These are phyloP conservation scores for Canis aureus DNA, from an alignment of 2,113 vertebrate species.

Conservation along the genomic window DNA sequence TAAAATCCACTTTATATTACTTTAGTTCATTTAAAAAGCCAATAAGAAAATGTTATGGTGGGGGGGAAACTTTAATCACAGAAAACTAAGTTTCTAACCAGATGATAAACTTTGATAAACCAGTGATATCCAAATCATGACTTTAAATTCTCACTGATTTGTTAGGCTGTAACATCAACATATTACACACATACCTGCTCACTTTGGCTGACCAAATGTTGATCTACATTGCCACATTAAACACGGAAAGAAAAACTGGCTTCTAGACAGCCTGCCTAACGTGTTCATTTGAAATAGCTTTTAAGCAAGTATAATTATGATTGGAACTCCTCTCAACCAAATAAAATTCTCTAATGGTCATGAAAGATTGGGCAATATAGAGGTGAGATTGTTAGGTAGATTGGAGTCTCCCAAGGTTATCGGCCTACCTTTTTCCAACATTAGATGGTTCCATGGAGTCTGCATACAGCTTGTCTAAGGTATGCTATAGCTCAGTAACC, in stretches of 20 bases:
- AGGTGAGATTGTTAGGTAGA: background rate
- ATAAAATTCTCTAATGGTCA: constrained; percentile 33
- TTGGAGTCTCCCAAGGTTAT: background rate
- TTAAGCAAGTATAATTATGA: constrained; percentile 47
- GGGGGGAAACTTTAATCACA: constrained; percentile 12
- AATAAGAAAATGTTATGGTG: background rate
- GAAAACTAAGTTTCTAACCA: constrained; percentile 43
- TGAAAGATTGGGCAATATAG: constrained; percentile 3
- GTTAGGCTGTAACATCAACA: background rate
- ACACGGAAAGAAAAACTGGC: constrained; percentile 17
- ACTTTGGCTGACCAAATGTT: background rate
- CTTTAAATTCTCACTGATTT: constrained; percentile 33
- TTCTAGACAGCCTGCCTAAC: constrained; percentile 5
- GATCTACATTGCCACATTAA: constrained; percentile 12
- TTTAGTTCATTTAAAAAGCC: constrained; percentile 55
- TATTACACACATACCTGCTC: background rate
- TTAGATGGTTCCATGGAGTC: constrained; percentile 31
- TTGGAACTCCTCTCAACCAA: constrained; percentile 57
- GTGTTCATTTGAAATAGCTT: constrained; percentile 68
- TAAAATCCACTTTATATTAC: background rate
- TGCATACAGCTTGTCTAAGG: background rate
- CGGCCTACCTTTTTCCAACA: background rate
- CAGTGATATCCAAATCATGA: background rate
- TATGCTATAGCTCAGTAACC: no score
- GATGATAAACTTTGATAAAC: constrained; percentile 22